Evolutionary conservation across 2,797 vertebrate genomes (phyloP).

Genomic region (Loris lydekkerianus): DNA sequence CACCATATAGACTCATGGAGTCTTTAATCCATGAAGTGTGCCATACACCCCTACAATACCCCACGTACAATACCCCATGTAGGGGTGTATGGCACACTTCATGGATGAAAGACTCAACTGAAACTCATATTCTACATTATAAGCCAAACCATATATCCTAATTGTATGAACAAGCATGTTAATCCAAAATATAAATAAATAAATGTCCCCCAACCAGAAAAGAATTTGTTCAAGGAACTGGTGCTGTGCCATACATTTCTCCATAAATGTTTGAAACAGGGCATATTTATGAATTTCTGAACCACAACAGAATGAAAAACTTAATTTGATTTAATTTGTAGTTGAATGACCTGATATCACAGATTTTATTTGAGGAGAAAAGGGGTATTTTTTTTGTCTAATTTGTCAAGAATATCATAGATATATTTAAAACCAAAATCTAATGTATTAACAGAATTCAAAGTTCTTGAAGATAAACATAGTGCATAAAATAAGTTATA

Average conservation of each 20-base stretch:
- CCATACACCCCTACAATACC: no score
- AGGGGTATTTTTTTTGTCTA: background rate
- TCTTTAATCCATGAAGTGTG: no score
- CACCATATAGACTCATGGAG: no score
- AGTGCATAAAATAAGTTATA: background rate
- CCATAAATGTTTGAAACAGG: background rate
- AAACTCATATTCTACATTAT: no score
- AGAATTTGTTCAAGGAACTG: no score
- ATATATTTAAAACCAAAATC: slow-evolving; percentile 12
- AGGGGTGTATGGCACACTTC: no score
- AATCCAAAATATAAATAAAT: no score
- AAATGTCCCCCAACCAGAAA: no score
- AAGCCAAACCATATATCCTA: no score
- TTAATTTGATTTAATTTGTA: background rate
- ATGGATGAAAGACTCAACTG: no score
- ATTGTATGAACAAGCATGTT: no score
- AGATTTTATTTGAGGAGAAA: background rate
- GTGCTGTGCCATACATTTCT: background rate
- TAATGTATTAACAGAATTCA: background rate
- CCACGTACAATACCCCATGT: no score
- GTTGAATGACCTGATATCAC: background rate
- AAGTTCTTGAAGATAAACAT: background rate
- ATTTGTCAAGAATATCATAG: background rate
- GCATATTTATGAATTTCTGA: background rate
- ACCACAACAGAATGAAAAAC: background rate